Conservation (phyloP, 64 coral and sea anemone genomes). For the Porites lutea region DNA sequence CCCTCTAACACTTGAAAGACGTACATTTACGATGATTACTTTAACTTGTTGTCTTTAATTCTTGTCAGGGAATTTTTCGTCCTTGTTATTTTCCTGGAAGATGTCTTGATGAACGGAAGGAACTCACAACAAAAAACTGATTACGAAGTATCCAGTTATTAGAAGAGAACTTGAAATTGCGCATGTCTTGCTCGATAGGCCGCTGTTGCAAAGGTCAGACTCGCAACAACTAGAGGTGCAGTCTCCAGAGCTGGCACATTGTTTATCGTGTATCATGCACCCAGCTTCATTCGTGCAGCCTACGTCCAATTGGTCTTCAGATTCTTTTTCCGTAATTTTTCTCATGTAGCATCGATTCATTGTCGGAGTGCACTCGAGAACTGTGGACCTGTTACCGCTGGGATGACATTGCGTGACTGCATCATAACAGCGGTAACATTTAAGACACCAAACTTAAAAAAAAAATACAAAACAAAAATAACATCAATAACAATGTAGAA, state of each 20-base stretch:
- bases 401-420: neutral
- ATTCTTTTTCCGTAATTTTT: neutral
- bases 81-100: neutral
- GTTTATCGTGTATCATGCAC: neutral
- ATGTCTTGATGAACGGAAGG: neutral
- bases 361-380: neutral
- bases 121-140: neutral
- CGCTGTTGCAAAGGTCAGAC: neutral
- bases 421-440: slow-evolving; percentile 2
- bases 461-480: neutral
- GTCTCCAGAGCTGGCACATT: neutral
- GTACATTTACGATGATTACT: no score
- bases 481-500: no score
- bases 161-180: neutral
- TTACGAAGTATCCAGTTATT: neutral
- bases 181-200: neutral
- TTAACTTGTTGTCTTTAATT: no score
- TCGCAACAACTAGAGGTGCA: slow-evolving; percentile 4
- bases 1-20: no score
- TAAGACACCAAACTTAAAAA: neutral
- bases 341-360: neutral
- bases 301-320: neutral
- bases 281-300: slow-evolving; percentile 35
- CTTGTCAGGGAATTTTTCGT: no score
- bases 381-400: neutral